These are phyloP conservation scores for Megaceryle alcyon DNA, from an alignment of 2,797 vertebrate genomes.

Conservation along the genomic window DNA sequence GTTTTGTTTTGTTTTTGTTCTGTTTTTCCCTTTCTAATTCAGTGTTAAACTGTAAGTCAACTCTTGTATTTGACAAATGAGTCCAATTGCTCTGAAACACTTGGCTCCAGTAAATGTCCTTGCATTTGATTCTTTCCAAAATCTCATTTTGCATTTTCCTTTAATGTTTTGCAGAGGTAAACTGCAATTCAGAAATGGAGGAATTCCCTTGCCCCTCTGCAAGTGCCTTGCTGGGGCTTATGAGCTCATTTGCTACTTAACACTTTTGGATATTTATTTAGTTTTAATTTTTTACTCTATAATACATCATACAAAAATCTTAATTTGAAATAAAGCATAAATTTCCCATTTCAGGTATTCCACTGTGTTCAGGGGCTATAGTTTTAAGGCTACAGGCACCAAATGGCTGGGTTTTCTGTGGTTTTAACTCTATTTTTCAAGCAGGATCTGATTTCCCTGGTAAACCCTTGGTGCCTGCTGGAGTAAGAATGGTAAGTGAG, in stretches of 20 bases:
- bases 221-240: background rate
- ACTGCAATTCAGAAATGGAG: background rate
- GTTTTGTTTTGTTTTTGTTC: too few species aligned
- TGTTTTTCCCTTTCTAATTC: background rate
- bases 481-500: background rate
- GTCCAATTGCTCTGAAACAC: background rate
- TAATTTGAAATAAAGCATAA: background rate
- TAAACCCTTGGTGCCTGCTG: background rate
- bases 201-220: background rate
- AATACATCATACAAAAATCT: background rate
- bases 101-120: background rate
- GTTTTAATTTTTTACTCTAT: background rate
- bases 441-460: background rate
- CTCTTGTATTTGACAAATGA: background rate
- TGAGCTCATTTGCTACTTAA: background rate
- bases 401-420: background rate
- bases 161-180: background rate
- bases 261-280: background rate
- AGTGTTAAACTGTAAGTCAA: background rate
- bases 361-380: too few species aligned
- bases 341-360: background rate
- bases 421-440: background rate
- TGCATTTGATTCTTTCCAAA: background rate
- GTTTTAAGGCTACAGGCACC: background rate
- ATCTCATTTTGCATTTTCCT: background rate